Evolutionary conservation across 2,888 invertebrate species (phyloP), one percentile per base, ranked within the genome.

Genomic region (Eristalis arbustorum): DNA sequence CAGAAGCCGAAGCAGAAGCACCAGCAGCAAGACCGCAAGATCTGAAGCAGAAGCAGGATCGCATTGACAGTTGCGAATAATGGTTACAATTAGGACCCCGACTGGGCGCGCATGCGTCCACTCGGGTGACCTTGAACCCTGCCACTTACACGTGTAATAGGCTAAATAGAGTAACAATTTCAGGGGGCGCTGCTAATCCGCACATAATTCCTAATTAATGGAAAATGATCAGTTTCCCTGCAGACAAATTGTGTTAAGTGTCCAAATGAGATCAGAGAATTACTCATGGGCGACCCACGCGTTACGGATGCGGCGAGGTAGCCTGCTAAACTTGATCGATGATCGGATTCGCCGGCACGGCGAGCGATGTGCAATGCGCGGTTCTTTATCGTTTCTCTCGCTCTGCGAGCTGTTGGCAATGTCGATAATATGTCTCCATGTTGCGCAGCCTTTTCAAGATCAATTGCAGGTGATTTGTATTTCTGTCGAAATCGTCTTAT

Each of bases 401-500:
- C 63, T 78, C 75, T 28, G 69, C 71, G 42, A 81, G 62, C 75
- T 87, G 91, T 89, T 90, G 91, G 90, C 91, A 89, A 90, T 90
- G 90, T 91, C 89, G 90, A 91, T 90, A 89, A 90, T 90, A 61
- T 82, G 85, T 91, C 90, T 90, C 88, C 88, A 87, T 85, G 80
- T 87, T 88, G 80, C 69, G 68, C 34, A 82, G 81, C 77, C 77
- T 81, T 77, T 85, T 82, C 89, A 92, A 92, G 92, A 92, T 92
- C 92, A 92, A 92, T 92, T 92, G 92, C 92, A 92, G 91, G 92
- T 92, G 92, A 92, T 92, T 92, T 92, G 92, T 92, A 92, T 92
- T 91, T 91, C 92, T 92, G 92, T 92, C 92, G 92, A 92, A 92
- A 92, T 92, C 92, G 91, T 92, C 92, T 92, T 92, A 92, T 92